These are phyloP conservation scores for Scytalopus superciliaris DNA, from an alignment of 2,113 vertebrate species.

Conservation along the genomic window DNA sequence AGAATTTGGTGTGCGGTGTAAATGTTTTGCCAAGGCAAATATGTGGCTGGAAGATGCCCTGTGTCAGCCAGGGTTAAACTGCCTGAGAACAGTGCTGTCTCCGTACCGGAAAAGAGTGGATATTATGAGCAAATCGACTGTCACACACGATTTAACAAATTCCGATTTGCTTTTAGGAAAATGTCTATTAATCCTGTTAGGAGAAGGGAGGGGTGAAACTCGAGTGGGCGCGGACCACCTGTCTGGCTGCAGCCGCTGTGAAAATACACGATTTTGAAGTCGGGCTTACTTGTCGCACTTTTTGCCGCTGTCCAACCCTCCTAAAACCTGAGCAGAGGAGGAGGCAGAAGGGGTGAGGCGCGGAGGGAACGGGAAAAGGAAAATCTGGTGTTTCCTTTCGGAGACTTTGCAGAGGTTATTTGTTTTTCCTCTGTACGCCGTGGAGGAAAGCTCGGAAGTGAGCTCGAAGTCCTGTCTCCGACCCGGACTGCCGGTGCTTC, in stretches of 20 bases:
- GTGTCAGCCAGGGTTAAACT: constrained; percentile 12
- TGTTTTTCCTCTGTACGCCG: rapidly evolving
- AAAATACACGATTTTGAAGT: neutral
- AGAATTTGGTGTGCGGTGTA: constrained; percentile 2
- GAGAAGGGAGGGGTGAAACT: neutral
- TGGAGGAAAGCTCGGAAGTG: neutral
- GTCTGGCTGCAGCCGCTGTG: neutral
- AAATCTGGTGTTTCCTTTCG: neutral
- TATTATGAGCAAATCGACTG: constrained; percentile 53
- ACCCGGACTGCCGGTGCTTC: rapidly evolving
- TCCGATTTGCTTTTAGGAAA: constrained; percentile 52
- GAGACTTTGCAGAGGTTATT: neutral
- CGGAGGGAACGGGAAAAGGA: neutral
- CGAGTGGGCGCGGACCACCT: rapidly evolving
- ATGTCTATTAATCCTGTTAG: constrained; percentile 50
- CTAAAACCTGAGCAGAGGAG: neutral
- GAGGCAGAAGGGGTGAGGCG: neutral
- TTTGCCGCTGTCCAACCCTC: rapidly evolving
- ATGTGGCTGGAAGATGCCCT: constrained; percentile 4
- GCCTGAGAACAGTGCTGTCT: neutral
- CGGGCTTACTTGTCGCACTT: neutral
- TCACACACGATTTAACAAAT: constrained; percentile 55
- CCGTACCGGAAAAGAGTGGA: neutral
- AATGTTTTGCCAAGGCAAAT: constrained; percentile 21
- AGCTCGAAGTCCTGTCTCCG: neutral